Evolutionary conservation across 2,888 invertebrate genomes (phyloP).

Genomic region (Synergus itoensis): DNA sequence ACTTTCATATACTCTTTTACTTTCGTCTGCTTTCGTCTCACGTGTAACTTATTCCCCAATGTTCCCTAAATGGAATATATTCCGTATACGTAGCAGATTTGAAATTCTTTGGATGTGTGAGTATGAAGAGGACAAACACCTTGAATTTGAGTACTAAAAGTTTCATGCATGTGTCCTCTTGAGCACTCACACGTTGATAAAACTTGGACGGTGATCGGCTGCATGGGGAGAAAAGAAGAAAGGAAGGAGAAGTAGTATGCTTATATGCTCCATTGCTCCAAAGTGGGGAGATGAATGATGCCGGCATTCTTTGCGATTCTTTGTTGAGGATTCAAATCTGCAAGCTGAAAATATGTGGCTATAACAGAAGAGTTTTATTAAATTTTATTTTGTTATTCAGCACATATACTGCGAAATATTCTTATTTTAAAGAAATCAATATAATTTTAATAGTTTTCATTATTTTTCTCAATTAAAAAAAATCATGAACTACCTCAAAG

Average conservation of each 20-base stretch:
- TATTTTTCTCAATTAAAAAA: too few relatives aligned
- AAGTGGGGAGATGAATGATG: constrained; percentile 2
- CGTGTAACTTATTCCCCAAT: neutral
- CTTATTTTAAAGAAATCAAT: too few relatives aligned
- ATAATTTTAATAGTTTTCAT: too few relatives aligned
- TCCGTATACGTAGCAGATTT: neutral
- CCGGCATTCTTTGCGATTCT: neutral
- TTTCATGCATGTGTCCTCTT: neutral
- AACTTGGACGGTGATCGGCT: neutral
- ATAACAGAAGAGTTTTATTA: too few relatives aligned
- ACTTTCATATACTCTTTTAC: constrained; percentile 21
- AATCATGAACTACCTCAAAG: too few relatives aligned
- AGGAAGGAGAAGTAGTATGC: constrained; percentile 6
- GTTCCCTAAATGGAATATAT: neutral
- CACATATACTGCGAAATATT: too few relatives aligned
- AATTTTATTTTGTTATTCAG: too few relatives aligned
- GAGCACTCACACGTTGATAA: neutral
- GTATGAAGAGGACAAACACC: neutral
- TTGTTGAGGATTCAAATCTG: too few relatives aligned
- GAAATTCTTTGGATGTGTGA: neutral
- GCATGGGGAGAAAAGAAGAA: neutral
- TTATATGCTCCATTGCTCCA: neutral
- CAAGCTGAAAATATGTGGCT: too few relatives aligned
- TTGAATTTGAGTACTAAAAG: neutral
- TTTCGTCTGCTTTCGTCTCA: neutral